Base-by-base conservation (phyloP, 2,113 vertebrate genomes). In the Dipodomys merriami region DNA sequence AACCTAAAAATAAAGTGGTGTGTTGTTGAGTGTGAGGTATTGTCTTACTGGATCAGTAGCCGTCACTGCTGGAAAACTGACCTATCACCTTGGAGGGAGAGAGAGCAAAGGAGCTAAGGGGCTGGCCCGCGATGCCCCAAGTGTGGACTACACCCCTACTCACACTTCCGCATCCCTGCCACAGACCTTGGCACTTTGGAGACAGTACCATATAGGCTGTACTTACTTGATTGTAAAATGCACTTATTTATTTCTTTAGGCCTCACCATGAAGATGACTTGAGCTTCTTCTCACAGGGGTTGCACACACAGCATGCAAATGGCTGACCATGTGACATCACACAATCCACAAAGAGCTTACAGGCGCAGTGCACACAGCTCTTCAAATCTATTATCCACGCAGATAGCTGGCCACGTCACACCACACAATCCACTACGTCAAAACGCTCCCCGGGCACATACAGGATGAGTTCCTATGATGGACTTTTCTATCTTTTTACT, bases 61-160 rank as follows among this genome's bases (percentile, higher is more conserved):
- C 12, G 87, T 88, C 67, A 39, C 29, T 93, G 79, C 94, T 93
- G 73, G 57, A 95, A 91, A 83, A 88, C 0, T 46, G 67, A 77
- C 76, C 60, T 83, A 25, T 30, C 30, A 19, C 35, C 83, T 84
- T 88, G 86, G 12, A 69, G 78, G 39, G 33, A 87, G 1, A 92
- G 53, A 71, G 83, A 44, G 35, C 35, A 81, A 1, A 86, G 71
- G 29, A 81, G 72, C 29, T 11, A 8, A 62, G 2, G 1, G 27
- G 20, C 76, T 30, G 69, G 9, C 29, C 22, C 35, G 15, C 15
- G 53, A 57, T 57, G 53, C 53, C 53, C 53, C 3, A 83, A 86
- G 27, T 7, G 2, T 1, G 35, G 35, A 62, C 7, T 64, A 85
- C 33, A 64, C 69, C 27, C 16, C 30, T 68, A n/a, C 25, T 86